Conservation (phyloP, 2,113 vertebrate species). For the Speoplatyrhinus poulsoni region DNA sequence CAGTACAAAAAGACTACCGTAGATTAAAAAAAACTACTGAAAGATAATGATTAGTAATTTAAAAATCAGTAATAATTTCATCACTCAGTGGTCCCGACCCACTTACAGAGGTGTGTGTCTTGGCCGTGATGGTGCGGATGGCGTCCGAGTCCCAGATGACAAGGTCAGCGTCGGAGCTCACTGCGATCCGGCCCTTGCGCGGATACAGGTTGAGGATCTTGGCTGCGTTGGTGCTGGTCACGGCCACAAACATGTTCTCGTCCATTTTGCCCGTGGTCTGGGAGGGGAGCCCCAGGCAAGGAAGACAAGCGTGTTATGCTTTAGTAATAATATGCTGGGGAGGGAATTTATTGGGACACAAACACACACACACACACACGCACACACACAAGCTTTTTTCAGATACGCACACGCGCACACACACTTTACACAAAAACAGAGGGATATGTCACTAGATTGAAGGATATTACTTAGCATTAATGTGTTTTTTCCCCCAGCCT, state of each 20-base stretch:
- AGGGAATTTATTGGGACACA: not conserved
- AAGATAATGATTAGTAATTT: too few relatives aligned
- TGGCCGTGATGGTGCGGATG: constrained; percentile 91
- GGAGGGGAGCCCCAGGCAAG: constrained; percentile 22
- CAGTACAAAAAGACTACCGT: too few relatives aligned
- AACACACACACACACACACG: not conserved
- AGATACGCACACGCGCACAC: not conserved
- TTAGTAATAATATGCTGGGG: not conserved
- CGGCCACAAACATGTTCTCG: constrained; percentile 97
- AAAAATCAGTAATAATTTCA: too few relatives aligned
- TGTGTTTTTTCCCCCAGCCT: not conserved
- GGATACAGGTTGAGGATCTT: constrained; percentile 98
- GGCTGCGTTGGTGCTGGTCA: constrained; percentile 97
- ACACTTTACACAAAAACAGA: too few relatives aligned
- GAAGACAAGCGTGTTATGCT: not conserved
- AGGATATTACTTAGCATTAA: constrained; percentile 10
- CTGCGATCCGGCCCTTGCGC: constrained; percentile 93
- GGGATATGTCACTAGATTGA: not conserved
- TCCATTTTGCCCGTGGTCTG: constrained; percentile 98
- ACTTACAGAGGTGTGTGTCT: constrained; percentile 93
- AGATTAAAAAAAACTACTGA: too few relatives aligned
- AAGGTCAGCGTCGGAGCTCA: constrained; percentile 92
- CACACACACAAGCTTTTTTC: not conserved
- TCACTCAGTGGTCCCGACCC: too few relatives aligned
- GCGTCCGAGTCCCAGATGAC: constrained; percentile 97